Evolutionary conservation across 2,888 invertebrate species (phyloP).

Genomic region (Hirtodrosophila cameraria): DNA sequence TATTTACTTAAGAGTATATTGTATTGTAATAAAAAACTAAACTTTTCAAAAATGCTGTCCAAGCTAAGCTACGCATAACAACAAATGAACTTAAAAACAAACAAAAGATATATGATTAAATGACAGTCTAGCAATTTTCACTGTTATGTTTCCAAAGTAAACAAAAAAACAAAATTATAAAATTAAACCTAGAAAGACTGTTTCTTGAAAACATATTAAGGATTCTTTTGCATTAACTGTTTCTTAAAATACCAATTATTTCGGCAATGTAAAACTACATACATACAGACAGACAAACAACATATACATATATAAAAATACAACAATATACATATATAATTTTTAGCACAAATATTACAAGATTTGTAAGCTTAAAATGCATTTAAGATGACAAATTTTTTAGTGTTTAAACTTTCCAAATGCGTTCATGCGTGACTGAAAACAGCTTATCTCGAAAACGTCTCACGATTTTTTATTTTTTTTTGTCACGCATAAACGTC

Average conservation of each 20-base stretch:
- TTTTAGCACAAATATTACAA: conserved; percentile 60
- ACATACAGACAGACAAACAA: conserved; percentile 1
- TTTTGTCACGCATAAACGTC: conserved; percentile 11
- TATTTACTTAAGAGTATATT: conserved; percentile 13
- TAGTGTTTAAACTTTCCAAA: conserved; percentile 6
- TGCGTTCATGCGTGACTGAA: conserved; percentile 3
- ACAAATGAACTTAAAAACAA: conserved; percentile 6
- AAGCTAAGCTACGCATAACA: conserved; percentile 50
- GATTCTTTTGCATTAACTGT: conserved; percentile 30
- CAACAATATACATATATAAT: conserved; percentile 11
- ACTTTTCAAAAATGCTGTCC: conserved; percentile 45
- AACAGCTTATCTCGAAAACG: background rate
- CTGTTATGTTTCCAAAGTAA: conserved; percentile 61
- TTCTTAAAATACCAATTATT: conserved; percentile 16
- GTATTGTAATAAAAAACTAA: conserved; percentile 12
- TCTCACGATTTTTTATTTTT: background rate
- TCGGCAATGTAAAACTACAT: conserved; percentile 9
- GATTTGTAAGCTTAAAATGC: conserved; percentile 60
- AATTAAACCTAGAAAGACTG: conserved; percentile 57
- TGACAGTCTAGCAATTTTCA: conserved; percentile 45
- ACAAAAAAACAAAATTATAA: conserved; percentile 42
- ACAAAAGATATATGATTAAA: conserved; percentile 7
- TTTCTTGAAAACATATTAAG: conserved; percentile 42
- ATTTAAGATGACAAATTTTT: conserved; percentile 52
- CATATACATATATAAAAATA: conserved; percentile 3